phyloP scores from a whole-genome alignment of 2,113 vertebrate genomes.

The Pygathrix nemaeus region DNA sequence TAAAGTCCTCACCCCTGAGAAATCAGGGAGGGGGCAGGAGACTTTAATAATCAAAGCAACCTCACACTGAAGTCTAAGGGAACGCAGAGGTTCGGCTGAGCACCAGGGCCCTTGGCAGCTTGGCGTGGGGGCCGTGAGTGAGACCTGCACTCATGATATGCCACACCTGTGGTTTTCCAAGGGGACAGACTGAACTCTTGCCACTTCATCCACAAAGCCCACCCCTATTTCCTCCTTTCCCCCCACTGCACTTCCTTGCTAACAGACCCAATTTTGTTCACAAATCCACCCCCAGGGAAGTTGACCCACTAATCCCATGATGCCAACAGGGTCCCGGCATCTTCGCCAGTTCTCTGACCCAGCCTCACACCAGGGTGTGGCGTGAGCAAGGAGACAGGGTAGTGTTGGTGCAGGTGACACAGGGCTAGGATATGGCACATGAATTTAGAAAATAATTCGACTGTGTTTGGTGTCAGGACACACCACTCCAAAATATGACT shows the following conservation, averaged over 20 bases:
- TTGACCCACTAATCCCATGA: background rate
- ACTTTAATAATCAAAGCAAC: background rate
- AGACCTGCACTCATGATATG: background rate
- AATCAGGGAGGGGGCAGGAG: background rate
- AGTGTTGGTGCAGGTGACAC: background rate
- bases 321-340: background rate
- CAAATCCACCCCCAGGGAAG: background rate
- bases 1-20: background rate
- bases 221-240: background rate
- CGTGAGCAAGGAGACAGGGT: background rate
- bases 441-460: background rate
- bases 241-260: background rate
- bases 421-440: background rate
- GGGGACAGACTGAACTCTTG: background rate
- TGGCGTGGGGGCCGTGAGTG: fast-evolving
- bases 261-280: background rate
- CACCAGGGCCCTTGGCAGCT: background rate
- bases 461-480: background rate
- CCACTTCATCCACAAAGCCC: background rate
- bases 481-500: background rate
- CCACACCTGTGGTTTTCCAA: background rate
- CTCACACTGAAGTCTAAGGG: background rate
- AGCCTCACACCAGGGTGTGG: background rate
- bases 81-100: background rate
- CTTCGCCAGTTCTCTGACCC: background rate